phyloP scores from a whole-genome alignment of 2,888 invertebrate species.

The Itoplectis maculator region DNA sequence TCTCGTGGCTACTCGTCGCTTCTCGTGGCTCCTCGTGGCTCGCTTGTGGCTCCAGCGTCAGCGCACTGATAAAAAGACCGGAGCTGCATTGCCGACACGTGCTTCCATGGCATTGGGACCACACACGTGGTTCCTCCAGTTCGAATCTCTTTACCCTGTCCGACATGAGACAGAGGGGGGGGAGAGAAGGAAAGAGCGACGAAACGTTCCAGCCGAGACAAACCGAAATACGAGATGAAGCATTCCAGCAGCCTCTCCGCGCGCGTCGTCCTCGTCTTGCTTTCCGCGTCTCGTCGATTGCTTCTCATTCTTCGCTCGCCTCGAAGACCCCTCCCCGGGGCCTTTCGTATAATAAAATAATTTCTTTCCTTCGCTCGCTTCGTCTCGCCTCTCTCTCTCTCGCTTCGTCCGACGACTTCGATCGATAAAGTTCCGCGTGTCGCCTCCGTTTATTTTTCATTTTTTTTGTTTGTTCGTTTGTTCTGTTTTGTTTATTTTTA shows the following conservation, averaged over 20 bases:
- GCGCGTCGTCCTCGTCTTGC: constrained; percentile 31
- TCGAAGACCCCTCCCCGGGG: not conserved
- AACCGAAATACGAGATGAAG: constrained; percentile 69
- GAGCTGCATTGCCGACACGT: constrained; percentile 71
- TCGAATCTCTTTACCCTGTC: constrained; percentile 56
- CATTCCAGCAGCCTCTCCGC: constrained; percentile 56
- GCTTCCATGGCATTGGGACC: constrained; percentile 70
- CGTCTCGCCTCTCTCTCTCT: constrained; percentile 4
- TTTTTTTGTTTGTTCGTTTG: constrained; percentile 19
- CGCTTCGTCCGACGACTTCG: not conserved
- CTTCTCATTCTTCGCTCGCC: constrained; percentile 47
- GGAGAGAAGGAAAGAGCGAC: constrained; percentile 49
- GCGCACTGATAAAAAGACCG: constrained; percentile 68
- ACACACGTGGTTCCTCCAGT: constrained; percentile 70
- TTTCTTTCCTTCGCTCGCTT: constrained; percentile 51
- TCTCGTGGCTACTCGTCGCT: too few species aligned
- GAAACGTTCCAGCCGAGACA: constrained; percentile 59
- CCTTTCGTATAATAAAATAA: constrained; percentile 62
- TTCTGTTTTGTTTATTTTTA: not conserved
- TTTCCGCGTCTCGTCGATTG: constrained; percentile 21
- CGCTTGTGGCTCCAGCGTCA: constrained; percentile 42
- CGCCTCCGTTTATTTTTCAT: constrained; percentile 37
- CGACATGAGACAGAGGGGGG: constrained; percentile 33
- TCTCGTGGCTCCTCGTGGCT: constrained; percentile 3
- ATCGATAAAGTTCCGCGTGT: constrained; percentile 53